Evolutionary conservation across 2,113 vertebrate species (phyloP).

Genomic region (Tautogolabrus adspersus): DNA sequence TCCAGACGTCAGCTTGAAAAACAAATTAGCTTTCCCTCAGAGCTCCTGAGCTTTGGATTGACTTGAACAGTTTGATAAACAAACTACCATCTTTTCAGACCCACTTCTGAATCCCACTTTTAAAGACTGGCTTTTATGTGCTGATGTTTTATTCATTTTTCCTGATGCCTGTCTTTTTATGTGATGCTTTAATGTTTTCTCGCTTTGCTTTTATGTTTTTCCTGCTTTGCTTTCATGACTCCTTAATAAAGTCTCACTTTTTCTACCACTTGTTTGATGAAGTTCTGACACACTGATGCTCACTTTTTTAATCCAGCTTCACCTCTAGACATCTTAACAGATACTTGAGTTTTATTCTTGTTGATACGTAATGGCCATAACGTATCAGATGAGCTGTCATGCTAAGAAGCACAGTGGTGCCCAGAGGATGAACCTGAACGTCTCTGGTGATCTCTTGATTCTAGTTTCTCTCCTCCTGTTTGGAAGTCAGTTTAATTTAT

Average conservation of each 20-base stretch:
- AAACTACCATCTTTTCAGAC: conserved; percentile 29
- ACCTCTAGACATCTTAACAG: neutral
- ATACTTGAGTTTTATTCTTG: neutral
- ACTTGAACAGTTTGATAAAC: neutral
- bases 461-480: too few species aligned
- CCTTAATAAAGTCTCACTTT: conserved; percentile 52
- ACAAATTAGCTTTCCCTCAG: too few species aligned
- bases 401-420: too few species aligned
- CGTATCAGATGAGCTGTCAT: too few species aligned
- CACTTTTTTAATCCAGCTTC: neutral
- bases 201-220: conserved; percentile 58
- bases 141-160: conserved; percentile 67
- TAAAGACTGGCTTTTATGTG: conserved; percentile 54
- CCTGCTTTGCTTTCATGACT: conserved; percentile 51
- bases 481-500: too few species aligned
- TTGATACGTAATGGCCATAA: too few species aligned
- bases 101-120: conserved; percentile 51
- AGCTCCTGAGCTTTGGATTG: conserved; percentile 12
- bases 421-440: too few species aligned
- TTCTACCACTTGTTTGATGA: conserved; percentile 40
- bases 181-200: conserved; percentile 57
- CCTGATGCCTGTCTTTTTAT: conserved; percentile 54
- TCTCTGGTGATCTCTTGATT: too few species aligned
- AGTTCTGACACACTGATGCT: neutral
- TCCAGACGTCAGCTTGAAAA: too few species aligned